Conservation (phyloP, 2,113 vertebrate genomes). For the Salvelinus fontinalis region DNA sequence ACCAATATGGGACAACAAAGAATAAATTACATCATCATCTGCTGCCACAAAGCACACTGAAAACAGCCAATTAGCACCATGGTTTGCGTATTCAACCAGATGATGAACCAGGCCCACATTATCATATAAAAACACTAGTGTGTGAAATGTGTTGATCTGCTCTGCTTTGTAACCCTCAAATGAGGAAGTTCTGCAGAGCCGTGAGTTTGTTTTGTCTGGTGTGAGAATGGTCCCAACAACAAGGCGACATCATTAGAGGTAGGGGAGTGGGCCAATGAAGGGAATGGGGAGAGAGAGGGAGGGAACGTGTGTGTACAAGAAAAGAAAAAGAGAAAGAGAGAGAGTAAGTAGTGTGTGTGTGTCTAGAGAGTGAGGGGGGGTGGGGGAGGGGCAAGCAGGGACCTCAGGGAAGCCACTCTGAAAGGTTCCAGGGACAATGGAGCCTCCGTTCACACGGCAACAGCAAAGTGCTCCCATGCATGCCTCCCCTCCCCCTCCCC, state of each 20-base stretch:
- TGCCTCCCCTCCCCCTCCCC: constrained; percentile 41
- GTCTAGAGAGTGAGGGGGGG: constrained; percentile 1
- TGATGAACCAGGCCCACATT: background rate
- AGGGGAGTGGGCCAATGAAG: constrained; percentile 34
- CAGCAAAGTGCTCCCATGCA: constrained; percentile 70
- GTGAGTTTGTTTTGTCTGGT: constrained; percentile 30
- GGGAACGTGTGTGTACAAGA: constrained; percentile 19
- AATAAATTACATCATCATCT: constrained; percentile 50
- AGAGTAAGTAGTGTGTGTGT: background rate
- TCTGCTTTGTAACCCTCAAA: background rate
- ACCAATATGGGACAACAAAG: constrained; percentile 46
- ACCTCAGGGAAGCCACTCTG: constrained; percentile 73
- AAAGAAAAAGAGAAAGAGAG: background rate
- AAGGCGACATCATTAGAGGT: constrained; percentile 62
- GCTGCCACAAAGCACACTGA: constrained; percentile 36
- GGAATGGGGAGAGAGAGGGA: constrained; percentile 24
- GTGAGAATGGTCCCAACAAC: constrained; percentile 62
- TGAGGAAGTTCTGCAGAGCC: background rate
- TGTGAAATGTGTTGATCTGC: background rate
- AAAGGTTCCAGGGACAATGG: constrained; percentile 80
- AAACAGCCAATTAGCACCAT: constrained; percentile 17
- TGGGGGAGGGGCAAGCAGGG: constrained; percentile 49
- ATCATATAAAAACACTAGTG: constrained; percentile 20
- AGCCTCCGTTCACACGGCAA: constrained; percentile 78
- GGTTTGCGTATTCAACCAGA: constrained; percentile 5